phyloP scores from a whole-genome alignment of 2,797 vertebrate species.

The Nyctalus aviator region DNA sequence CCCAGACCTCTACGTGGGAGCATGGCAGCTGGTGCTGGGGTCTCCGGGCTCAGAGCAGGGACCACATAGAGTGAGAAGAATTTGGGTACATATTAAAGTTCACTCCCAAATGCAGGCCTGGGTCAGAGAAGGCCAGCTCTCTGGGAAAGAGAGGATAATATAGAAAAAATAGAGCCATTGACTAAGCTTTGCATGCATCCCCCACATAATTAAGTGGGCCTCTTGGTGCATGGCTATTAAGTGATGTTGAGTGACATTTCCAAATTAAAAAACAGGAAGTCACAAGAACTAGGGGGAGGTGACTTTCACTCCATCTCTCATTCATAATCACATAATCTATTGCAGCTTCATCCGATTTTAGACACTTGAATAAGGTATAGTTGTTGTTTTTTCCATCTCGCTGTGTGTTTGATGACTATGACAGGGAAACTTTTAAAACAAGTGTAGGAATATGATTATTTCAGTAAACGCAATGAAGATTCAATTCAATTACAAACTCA shows the following conservation, averaged over 20 bases:
- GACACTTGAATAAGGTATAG: background rate
- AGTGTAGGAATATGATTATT: background rate
- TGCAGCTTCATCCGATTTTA: background rate
- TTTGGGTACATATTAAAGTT: background rate
- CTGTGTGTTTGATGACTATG: background rate
- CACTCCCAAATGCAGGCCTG: background rate
- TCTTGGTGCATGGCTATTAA: background rate
- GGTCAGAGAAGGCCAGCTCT: background rate
- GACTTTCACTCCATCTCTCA: background rate
- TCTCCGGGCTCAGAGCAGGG: background rate
- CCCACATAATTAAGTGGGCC: background rate
- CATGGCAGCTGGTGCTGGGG: background rate
- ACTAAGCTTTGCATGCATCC: background rate
- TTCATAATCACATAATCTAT: background rate
- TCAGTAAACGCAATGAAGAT: background rate
- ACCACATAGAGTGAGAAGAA: background rate
- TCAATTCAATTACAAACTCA: background rate
- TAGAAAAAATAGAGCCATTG: background rate
- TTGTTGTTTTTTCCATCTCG: background rate
- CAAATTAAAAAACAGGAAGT: slow-evolving; percentile 3
- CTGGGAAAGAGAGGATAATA: background rate
- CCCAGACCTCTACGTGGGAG: background rate
- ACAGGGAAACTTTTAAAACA: background rate
- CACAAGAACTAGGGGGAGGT: background rate
- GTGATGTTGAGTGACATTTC: background rate